These are phyloP conservation scores for Unio pictorum DNA, from an alignment of 2,888 invertebrate species.

Conservation along the genomic window DNA sequence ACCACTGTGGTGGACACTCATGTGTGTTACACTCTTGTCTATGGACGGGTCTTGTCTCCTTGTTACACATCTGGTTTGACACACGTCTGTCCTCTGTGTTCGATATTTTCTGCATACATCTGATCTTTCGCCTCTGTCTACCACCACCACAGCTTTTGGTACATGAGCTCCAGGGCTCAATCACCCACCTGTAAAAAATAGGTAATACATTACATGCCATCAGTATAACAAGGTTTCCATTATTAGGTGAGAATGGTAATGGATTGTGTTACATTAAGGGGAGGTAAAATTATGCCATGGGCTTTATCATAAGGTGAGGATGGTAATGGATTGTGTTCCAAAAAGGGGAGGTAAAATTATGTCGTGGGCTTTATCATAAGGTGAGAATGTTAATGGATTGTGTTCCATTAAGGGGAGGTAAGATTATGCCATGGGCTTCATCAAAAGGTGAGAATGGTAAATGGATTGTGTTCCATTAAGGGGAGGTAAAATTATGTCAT, in stretches of 20 bases:
- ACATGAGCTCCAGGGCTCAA: constrained; percentile 71
- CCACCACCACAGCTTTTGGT: constrained; percentile 80
- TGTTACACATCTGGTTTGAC: constrained; percentile 40
- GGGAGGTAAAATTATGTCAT: no score
- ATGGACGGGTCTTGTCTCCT: constrained; percentile 35
- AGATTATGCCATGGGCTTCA: no score
- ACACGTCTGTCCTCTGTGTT: constrained; percentile 30
- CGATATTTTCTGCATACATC: constrained; percentile 73
- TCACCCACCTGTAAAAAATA: constrained; percentile 39
- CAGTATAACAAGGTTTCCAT: neutral
- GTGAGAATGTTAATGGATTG: neutral
- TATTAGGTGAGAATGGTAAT: neutral
- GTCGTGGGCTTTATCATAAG: no score
- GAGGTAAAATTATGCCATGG: no score
- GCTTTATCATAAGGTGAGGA: no score
- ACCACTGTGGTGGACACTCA: constrained; percentile 81
- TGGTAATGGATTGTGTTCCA: neutral
- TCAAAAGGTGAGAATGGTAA: no score
- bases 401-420: neutral
- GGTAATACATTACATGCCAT: neutral
- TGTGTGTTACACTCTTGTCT: constrained; percentile 57
- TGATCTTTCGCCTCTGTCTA: constrained; percentile 76
- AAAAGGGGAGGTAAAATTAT: no score
- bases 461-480: neutral
- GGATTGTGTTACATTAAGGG: neutral